A percentile compares a stretch with the other conserved stretches of the same genome.
Evolutionary conservation across 2,113 vertebrate species (phyloP).

Genomic region (Clarias gariepinus): DNA sequence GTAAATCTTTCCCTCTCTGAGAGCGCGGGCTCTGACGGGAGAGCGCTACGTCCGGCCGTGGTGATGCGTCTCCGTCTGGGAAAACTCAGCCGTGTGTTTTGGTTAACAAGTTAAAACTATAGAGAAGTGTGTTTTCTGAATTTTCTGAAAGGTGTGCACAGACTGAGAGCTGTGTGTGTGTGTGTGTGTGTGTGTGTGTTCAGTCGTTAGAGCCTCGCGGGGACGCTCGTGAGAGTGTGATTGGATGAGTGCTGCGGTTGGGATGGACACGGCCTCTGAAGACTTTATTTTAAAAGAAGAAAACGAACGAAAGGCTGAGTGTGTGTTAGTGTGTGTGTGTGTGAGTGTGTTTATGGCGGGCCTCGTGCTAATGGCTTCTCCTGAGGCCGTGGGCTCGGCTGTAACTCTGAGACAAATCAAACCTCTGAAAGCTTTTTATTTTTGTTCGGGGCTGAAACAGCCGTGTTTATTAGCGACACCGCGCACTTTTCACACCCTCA

Average conservation of each 20-base stretch:
- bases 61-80: not conserved
- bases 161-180: not conserved
- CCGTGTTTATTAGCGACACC: not conserved
- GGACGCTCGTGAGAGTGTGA: not conserved
- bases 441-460: not conserved
- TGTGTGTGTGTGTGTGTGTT: not conserved
- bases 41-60: not conserved
- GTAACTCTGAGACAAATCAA: not conserved
- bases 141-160: not conserved
- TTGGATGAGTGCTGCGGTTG: not conserved
- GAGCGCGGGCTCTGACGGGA: not conserved
- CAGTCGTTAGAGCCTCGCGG: not conserved
- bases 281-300: not conserved
- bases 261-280: not conserved
- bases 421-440: not conserved
- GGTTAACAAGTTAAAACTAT: not conserved
- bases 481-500: not conserved
- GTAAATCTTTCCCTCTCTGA: not conserved
- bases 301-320: not conserved
- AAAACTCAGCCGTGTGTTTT: not conserved
- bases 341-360: not conserved
- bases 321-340: not conserved
- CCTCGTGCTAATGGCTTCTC: constrained; percentile 3
- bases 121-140: not conserved
- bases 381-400: not conserved